Conservation (phyloP, 2,888 invertebrate genomes). For the Pocota personata region DNA sequence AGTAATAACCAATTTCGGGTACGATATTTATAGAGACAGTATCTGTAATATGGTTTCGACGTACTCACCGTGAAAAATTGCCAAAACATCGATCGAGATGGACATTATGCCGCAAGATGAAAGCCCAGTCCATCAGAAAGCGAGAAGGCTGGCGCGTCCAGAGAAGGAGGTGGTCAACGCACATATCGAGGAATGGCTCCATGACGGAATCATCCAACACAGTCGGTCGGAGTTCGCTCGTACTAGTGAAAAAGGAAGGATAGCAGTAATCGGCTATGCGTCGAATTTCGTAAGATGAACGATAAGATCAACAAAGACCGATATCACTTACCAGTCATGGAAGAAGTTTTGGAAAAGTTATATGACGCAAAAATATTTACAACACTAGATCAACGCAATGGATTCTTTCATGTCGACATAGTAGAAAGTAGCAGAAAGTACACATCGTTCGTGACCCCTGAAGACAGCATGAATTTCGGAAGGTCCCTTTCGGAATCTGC, state of each 20-base stretch:
- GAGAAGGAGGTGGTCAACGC: background rate
- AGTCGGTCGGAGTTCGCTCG: background rate
- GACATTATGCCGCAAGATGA: no score
- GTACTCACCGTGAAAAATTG: background rate
- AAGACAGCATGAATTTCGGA: background rate
- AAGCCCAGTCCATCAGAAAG: background rate
- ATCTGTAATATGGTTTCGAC: no score
- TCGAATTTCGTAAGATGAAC: background rate
- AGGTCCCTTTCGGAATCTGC: no score
- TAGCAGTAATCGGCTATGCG: background rate
- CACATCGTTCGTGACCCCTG: slow-evolving; percentile 64
- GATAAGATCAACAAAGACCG: background rate
- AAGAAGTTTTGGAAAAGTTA: background rate
- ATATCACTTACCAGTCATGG: background rate
- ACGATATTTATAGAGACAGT: no score
- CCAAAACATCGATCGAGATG: background rate
- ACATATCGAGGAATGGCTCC: background rate
- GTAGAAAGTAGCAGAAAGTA: slow-evolving; percentile 72
- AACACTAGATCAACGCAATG: slow-evolving; percentile 70
- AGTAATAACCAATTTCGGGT: no score
- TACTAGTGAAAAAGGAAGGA: background rate
- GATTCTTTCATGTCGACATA: background rate
- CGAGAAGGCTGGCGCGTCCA: background rate
- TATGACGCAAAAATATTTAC: slow-evolving; percentile 75
- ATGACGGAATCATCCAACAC: background rate